These are phyloP conservation scores for Drosophila mettleri DNA, from an alignment of 2,888 invertebrate genomes.

Conservation along the genomic window DNA sequence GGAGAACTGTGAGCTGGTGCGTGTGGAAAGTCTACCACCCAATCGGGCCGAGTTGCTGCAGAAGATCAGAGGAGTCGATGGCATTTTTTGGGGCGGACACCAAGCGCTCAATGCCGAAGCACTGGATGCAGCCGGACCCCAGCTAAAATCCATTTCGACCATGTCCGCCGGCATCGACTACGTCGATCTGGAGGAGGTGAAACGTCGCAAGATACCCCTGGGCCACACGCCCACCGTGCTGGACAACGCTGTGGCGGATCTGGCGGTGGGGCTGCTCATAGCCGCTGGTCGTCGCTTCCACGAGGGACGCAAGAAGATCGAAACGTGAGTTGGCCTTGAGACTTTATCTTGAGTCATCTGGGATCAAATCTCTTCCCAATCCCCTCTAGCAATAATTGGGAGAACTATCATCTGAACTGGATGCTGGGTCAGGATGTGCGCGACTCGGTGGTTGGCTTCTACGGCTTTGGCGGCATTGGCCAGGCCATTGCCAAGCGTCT, in stretches of 20 bases:
- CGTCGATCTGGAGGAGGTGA: conserved; percentile 90
- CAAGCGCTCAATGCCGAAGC: conserved; percentile 79
- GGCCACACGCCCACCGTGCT: conserved; percentile 93
- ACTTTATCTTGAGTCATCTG: too few relatives aligned
- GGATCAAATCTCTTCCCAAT: too few relatives aligned
- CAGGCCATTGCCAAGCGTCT: conserved; percentile 90
- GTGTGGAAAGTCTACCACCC: conserved; percentile 76
- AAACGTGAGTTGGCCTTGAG: conserved; percentile 80
- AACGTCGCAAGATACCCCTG: conserved; percentile 89
- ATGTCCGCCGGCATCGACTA: conserved; percentile 96
- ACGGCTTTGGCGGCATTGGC: conserved; percentile 93
- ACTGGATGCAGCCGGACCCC: conserved; percentile 86
- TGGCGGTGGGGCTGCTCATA: conserved; percentile 91
- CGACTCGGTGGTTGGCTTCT: conserved; percentile 92
- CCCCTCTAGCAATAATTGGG: conserved; percentile 88
- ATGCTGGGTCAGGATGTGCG: conserved; percentile 91
- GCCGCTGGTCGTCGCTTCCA: conserved; percentile 91
- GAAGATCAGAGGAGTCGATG: conserved; percentile 83
- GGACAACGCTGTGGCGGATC: conserved; percentile 92
- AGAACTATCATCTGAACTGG: conserved; percentile 90
- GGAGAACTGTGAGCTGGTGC: conserved; percentile 83
- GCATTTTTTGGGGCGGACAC: conserved; percentile 82
- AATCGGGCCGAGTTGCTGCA: conserved; percentile 79
- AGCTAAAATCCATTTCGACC: conserved; percentile 91
- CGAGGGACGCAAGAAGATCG: conserved; percentile 89